Evolutionary conservation across 2,888 invertebrate genomes (phyloP), one percentile per base, ranked within the genome.

Genomic region (Drosophila helvetica): DNA sequence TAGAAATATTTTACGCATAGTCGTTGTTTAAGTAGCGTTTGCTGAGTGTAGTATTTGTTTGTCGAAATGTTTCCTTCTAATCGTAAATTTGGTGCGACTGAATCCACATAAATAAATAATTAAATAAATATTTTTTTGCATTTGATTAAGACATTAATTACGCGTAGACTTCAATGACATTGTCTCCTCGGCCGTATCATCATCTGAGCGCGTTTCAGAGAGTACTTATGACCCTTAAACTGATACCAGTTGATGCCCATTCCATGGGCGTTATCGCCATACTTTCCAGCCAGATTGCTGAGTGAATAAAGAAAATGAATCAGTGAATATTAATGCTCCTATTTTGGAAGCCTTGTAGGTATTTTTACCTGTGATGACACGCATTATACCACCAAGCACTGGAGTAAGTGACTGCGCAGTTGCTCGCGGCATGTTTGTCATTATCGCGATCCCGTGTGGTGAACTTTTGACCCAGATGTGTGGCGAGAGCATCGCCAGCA

Each of bases 341-440:
- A 15, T 6, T 38, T 38, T 38, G 0, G 2, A 15, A 15, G 12
- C 7, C 19, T 15, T 27, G 15, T 15, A 30, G 10, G 7, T 3
- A 30, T 12, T 3, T 0, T 19, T 45, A 75, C 75, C 75, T 77
- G 46, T 58, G 51, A 30, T 69, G 68, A 3, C 77, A 76, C 17
- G 22, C 61, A n/a, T 50, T 51, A 22, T 76, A 68, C 76, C 76
- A 76, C 76, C 76, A 76, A n/a, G 68, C 76, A 17, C 64, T 61
- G 1, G 17, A 58, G 25, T 46, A 76, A 7, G 2, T 7, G 2
- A 22, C 15, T 1, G 68, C 75, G 43, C 75, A 76, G 8, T 76
- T 51, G 1, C 1, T 1, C 0, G 46, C 54, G 0, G 22, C 64
- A 6, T 64, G 64, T 3, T 62, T 38, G 43, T 75, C 75, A n/a